These are phyloP conservation scores for Bovichtus diacanthus DNA, from an alignment of 2,797 vertebrate species.

Conservation along the genomic window DNA sequence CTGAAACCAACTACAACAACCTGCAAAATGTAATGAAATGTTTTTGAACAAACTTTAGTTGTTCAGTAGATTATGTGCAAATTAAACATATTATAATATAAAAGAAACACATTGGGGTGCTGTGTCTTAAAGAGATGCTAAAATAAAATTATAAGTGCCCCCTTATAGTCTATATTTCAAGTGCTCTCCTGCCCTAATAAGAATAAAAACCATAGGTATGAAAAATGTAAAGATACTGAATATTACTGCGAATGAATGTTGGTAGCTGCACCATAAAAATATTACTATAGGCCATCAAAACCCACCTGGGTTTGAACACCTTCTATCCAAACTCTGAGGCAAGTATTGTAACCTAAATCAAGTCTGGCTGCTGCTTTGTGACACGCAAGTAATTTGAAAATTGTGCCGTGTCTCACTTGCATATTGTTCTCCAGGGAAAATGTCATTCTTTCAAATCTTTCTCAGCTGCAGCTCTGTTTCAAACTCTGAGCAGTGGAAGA, in stretches of 20 bases:
- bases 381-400: conserved; percentile 14
- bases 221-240: background rate
- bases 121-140: background rate
- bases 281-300: background rate
- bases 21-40: background rate
- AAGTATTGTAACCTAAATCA: conserved; percentile 12
- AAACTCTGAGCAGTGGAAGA: conserved; percentile 24
- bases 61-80: background rate
- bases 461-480: conserved; percentile 16
- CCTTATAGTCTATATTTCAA: background rate
- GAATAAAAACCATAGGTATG: conserved; percentile 5
- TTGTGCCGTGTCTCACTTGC: background rate
- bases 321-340: background rate
- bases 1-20: no score
- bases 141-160: no score
- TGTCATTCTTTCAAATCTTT: conserved; percentile 30
- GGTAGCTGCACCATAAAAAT: background rate
- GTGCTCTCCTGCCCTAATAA: background rate
- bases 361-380: conserved; percentile 16
- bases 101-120: no score
- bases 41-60: background rate
- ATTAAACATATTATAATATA: background rate
- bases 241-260: conserved; percentile 2
- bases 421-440: conserved; percentile 40
- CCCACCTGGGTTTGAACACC: background rate